Base-by-base conservation (phyloP, 2,888 invertebrate species). In the Parnassius mnemosyne region DNA sequence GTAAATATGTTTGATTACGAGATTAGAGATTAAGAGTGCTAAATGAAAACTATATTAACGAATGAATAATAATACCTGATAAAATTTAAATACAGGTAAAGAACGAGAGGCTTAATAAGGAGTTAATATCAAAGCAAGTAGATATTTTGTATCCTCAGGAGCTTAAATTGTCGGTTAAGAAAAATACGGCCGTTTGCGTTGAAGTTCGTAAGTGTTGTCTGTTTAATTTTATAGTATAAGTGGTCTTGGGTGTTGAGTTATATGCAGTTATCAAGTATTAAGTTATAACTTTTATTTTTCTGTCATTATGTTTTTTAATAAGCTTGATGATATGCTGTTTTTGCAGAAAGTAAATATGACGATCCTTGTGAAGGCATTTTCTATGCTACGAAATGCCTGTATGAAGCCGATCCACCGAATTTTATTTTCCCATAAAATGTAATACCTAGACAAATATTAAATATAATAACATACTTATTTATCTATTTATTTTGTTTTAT, bases 321-420 rank as follows among this genome's bases (percentile, higher is more conserved):
- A 34, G 34, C 34, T 34, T 1, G 34, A 34, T 34, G 34, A 34
- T 34, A 34, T 34, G 34, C 7, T 65, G 69, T 68, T 44, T 65
- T 87, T 87, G 68, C 85, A 90, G 89, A 87, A 74, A 79, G 81
- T 20, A 75, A 80, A n/a, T 88, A 86, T 66, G 72, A 74, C 13
- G 85, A 88, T 20, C 61, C 79, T 25, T 89, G 89, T 56, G 87
- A 87, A 68, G 80, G 78, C 9, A 79, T 85, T 41, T 89, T 83
- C 68, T 76, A 81, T 67, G 78, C 83, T 9, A 76, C 78, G 0
- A 88, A 84, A 71, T 90, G 90, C 71, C 71, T 89, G 61, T 89
- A 87, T 62, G 85, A 88, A 68, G 71, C 70, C 13, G 81, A 89
- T 62, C 88, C 90, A 5, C 49, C 77, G 0, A 83, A 77, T 63